Evolutionary conservation across 2,888 invertebrate genomes (phyloP).

Genomic region (Tetragnatha montana): DNA sequence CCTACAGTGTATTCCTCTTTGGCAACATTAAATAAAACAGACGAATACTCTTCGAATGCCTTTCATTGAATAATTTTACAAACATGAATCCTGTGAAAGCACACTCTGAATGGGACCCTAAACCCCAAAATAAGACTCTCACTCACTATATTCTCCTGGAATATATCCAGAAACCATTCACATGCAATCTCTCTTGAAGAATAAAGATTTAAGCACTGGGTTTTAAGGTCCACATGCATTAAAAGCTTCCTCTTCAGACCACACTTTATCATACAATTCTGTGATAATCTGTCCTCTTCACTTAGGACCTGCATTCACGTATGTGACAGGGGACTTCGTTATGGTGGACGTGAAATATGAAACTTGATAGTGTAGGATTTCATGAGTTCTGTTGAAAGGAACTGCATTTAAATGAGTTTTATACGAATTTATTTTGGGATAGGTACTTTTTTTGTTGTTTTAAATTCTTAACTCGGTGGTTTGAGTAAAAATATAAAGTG

Average conservation of each 20-base stretch:
- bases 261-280: constrained; percentile 52
- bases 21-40: no score
- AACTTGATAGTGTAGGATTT: constrained; percentile 8
- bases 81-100: constrained; percentile 7
- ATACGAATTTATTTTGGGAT: no score
- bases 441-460: no score
- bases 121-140: constrained; percentile 28
- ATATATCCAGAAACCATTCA: constrained; percentile 36
- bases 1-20: no score
- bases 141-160: constrained; percentile 19
- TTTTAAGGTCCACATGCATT: constrained; percentile 48
- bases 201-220: constrained; percentile 48
- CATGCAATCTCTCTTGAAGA: constrained; percentile 29
- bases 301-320: constrained; percentile 29
- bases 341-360: constrained; percentile 37
- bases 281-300: constrained; percentile 53
- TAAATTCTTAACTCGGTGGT: no score
- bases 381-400: no score
- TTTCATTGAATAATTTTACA: no score
- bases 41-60: no score
- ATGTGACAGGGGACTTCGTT: constrained; percentile 24
- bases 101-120: constrained; percentile 4
- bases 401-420: no score
- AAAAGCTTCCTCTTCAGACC: constrained; percentile 19
- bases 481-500: no score